These are phyloP conservation scores for Scotopteryx bipunctaria DNA, from an alignment of 2,888 invertebrate species.

Conservation along the genomic window DNA sequence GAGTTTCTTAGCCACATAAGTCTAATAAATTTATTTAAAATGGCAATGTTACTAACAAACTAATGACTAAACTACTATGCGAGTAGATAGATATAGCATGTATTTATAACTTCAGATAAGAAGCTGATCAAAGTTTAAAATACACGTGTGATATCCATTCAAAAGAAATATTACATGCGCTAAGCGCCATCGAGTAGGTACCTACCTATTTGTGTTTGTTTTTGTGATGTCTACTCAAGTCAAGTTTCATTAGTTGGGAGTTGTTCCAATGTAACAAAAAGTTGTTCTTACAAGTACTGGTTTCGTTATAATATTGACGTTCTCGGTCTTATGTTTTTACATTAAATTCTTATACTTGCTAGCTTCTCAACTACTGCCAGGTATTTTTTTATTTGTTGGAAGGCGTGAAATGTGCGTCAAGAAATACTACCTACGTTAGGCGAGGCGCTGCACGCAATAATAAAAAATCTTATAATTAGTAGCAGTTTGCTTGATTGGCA, in stretches of 20 bases:
- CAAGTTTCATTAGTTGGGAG: slow-evolving; percentile 23
- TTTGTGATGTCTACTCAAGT: slow-evolving; percentile 12
- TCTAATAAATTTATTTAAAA: slow-evolving; percentile 4
- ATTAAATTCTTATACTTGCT: too few species aligned
- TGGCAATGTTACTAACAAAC: slow-evolving; percentile 12
- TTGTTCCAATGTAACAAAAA: slow-evolving; percentile 16
- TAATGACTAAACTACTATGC: neutral
- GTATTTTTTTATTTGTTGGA: too few species aligned
- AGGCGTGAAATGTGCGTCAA: neutral
- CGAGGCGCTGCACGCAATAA: neutral
- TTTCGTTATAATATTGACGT: slow-evolving; percentile 3
- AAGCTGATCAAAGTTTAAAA: slow-evolving; percentile 31
- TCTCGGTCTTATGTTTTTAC: neutral
- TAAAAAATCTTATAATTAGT: slow-evolving; percentile 1
- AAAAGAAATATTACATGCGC: neutral
- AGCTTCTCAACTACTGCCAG: too few species aligned
- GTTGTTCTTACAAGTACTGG: slow-evolving; percentile 13
- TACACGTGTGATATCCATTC: slow-evolving; percentile 26
- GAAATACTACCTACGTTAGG: neutral
- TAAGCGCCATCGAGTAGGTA: slow-evolving; percentile 16
- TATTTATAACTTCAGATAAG: slow-evolving; percentile 15
- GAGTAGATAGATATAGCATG: slow-evolving; percentile 15
- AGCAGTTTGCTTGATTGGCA: slow-evolving; percentile 2
- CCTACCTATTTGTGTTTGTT: slow-evolving; percentile 14
- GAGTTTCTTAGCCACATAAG: neutral